These are phyloP conservation scores for Hypanus sabinus DNA, from an alignment of 2,113 vertebrate species.

Conservation along the genomic window DNA sequence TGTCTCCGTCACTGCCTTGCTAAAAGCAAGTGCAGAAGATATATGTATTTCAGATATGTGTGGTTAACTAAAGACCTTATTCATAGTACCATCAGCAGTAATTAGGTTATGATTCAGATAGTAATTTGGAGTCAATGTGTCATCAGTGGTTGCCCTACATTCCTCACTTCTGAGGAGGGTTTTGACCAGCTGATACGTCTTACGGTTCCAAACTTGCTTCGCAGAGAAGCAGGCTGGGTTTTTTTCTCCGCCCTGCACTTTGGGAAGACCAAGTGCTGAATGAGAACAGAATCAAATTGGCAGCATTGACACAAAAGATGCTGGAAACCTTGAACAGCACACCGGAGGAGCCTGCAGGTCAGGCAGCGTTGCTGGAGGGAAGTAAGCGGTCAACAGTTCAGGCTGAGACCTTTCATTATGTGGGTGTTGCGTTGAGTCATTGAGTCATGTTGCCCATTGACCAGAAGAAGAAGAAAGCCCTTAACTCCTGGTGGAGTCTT, in stretches of 20 bases:
- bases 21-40: neutral
- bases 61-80: neutral
- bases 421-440: too few species aligned
- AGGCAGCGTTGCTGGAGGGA: too few species aligned
- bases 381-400: too few species aligned
- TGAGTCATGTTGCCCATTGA: neutral
- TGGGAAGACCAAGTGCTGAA: neutral
- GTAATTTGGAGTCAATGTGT: neutral
- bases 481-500: too few species aligned
- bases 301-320: too few species aligned
- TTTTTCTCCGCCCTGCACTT: neutral
- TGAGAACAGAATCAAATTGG: neutral
- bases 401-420: too few species aligned
- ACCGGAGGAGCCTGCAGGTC: too few species aligned
- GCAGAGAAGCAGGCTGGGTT: neutral
- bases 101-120: neutral
- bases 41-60: neutral
- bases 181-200: neutral
- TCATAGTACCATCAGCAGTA: neutral
- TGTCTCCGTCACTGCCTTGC: neutral
- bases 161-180: neutral
- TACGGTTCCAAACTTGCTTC: neutral
- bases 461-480: too few species aligned
- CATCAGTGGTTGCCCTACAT: neutral
- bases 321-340: too few species aligned